Percentiles rank a stretch among this genome's conserved stretches.
Conservation (phyloP, 2,888 invertebrate genomes). For the Penaeus monodon region DNA sequence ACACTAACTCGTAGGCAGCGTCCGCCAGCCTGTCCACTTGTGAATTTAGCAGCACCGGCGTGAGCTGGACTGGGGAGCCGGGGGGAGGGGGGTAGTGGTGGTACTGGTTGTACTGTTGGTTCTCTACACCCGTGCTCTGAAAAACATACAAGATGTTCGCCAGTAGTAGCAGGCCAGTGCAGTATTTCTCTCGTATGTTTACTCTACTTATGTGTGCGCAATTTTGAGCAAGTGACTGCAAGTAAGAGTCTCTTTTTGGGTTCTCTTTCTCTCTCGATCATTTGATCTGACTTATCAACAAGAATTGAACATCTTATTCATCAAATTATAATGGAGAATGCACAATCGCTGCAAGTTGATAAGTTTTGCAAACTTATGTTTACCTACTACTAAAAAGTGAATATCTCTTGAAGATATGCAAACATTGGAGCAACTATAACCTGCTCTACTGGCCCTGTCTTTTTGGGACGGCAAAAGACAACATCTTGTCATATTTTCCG, state of each 20-base stretch:
- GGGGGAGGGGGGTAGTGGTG: slow-evolving; percentile 64
- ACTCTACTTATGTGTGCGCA: not conserved
- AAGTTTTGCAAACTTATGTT: slow-evolving; percentile 21
- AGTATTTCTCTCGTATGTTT: slow-evolving; percentile 17
- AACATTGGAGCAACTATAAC: not conserved
- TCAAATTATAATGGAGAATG: slow-evolving; percentile 20
- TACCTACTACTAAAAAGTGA: slow-evolving; percentile 4
- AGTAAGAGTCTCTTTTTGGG: slow-evolving; percentile 9
- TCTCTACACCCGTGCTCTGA: slow-evolving; percentile 56
- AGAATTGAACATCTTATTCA: slow-evolving; percentile 3
- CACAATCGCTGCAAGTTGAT: not conserved
- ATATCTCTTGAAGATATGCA: slow-evolving; percentile 1
- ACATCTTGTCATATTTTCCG: slow-evolving; percentile 54
- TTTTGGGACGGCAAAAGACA: slow-evolving; percentile 45
- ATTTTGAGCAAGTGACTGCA: slow-evolving; percentile 11
- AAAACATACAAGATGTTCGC: slow-evolving; percentile 56
- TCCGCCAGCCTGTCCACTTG: slow-evolving; percentile 87
- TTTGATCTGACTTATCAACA: not conserved
- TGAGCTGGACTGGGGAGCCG: slow-evolving; percentile 75
- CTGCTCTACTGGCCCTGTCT: slow-evolving; percentile 46
- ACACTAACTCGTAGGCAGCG: slow-evolving; percentile 85
- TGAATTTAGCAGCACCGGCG: slow-evolving; percentile 83
- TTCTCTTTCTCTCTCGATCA: not conserved
- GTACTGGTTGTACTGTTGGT: slow-evolving; percentile 30
- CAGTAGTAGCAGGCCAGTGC: slow-evolving; percentile 52